phyloP scores from a whole-genome alignment of 1,140 invertebrate genomes.

The Zeugodacus cucurbitae region DNA sequence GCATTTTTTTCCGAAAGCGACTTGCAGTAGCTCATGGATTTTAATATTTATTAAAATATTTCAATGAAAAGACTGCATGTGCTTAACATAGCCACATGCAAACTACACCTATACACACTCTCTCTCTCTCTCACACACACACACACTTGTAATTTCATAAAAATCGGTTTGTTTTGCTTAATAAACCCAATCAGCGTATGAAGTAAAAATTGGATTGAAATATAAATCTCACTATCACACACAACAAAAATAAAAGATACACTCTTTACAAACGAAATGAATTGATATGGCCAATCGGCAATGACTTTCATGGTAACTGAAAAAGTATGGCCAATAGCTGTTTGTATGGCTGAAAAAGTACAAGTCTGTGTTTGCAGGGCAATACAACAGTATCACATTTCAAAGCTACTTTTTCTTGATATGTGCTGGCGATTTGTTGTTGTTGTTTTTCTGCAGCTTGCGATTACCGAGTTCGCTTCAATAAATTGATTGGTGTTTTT shows the following conservation, averaged over 20 bases:
- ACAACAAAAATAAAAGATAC: not conserved
- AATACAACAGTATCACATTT: not conserved
- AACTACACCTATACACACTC: too few relatives aligned
- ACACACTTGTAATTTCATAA: not conserved
- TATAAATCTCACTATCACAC: not conserved
- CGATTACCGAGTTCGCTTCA: too few relatives aligned
- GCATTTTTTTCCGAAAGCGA: too few relatives aligned
- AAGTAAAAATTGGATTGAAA: not conserved
- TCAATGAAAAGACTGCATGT: too few relatives aligned
- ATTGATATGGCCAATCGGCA: not conserved
- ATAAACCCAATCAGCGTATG: not conserved
- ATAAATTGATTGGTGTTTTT: too few relatives aligned
- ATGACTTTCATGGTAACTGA: not conserved
- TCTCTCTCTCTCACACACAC: too few relatives aligned
- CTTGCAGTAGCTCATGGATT: too few relatives aligned
- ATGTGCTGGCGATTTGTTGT: not conserved
- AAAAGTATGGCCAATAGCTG: not conserved
- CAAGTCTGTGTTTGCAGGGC: not conserved
- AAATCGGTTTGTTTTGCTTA: not conserved
- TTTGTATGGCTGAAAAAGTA: not conserved
- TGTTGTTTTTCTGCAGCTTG: not conserved
- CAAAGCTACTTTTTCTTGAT: not conserved
- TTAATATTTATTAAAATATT: too few relatives aligned
- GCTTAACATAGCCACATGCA: too few relatives aligned
- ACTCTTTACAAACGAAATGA: not conserved